Base-by-base conservation (phyloP, 2,113 vertebrate genomes). In the Saguinus imperator region DNA sequence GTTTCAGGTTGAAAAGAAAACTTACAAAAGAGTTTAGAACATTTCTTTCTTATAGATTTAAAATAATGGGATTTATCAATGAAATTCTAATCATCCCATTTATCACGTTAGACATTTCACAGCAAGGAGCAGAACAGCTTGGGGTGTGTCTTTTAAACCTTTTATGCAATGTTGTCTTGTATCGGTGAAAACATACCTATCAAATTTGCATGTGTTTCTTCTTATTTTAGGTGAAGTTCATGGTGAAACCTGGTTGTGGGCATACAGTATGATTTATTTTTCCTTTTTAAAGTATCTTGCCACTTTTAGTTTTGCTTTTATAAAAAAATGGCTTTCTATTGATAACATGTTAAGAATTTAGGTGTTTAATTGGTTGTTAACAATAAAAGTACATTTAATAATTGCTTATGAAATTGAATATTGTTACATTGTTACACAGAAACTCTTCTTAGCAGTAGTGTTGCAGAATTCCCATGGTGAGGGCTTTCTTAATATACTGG, bases 401-500 rank as follows among this genome's bases (percentile, higher is more conserved):
- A 97, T 94, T 88, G 10, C 95, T 29, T 29, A 91, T 95, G 94
- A 84, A 87, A 84, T 94, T 94, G 73, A 95, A 90, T 97, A 97
- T 95, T 97, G 58, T 87, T 97, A 52, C 87, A 97, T 77, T 80
- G 95, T 96, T 95, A 97, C 94, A 77, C 83, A 97, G 95, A 98
- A 96, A 91, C 81, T 98, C 97, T 98, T 98, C 95, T 93, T 98
- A 96, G 98, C 96, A 84, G 95, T 97, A 97, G 97, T 95, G 64
- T 98, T 98, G 97, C 97, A 98, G 93, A 97, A 98, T 98, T 98
- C 98, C 97, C 76, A 8, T 97, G 98, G 97, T 97, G 97, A 98
- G 76, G 82, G 87, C 96, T 98, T 99, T 99, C 98, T 99, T 98
- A 98, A 97, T 98, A 99, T 98, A 98, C 98, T 97, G 98, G 97